These are phyloP conservation scores for Megaptera novaeangliae DNA, from an alignment of 2,113 vertebrate species.

Conservation along the genomic window DNA sequence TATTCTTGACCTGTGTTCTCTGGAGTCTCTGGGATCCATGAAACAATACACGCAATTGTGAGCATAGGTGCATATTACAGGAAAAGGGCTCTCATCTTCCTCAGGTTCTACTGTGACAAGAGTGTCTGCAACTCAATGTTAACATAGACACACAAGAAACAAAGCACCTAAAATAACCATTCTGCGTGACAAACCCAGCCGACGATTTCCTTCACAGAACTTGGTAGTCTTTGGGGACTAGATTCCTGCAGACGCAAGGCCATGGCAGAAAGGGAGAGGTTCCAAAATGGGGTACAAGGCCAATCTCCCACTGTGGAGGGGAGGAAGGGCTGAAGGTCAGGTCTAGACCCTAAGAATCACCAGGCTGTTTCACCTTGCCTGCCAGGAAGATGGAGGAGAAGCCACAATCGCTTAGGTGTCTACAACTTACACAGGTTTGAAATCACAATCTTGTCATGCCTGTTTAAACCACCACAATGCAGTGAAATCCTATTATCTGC, in stretches of 20 bases:
- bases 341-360: background rate
- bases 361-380: background rate
- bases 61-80: background rate
- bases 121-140: background rate
- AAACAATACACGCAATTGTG: background rate
- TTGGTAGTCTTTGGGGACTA: background rate
- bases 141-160: background rate
- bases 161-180: background rate
- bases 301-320: background rate
- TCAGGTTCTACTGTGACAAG: background rate
- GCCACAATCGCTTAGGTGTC: background rate
- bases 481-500: constrained; percentile 50
- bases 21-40: background rate
- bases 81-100: background rate
- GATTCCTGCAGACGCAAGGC: background rate
- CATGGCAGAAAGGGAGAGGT: background rate
- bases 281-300: background rate
- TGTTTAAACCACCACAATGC: constrained; percentile 40
- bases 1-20: background rate
- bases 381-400: background rate
- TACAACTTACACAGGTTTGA: constrained; percentile 24
- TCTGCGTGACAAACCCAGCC: background rate
- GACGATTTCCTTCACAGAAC: background rate
- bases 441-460: constrained; percentile 24
- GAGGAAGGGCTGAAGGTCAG: background rate